Evolutionary conservation across 1,140 invertebrate genomes (phyloP), one percentile per base, ranked within the genome.

Genomic region (Zaprionus vittiger): DNA sequence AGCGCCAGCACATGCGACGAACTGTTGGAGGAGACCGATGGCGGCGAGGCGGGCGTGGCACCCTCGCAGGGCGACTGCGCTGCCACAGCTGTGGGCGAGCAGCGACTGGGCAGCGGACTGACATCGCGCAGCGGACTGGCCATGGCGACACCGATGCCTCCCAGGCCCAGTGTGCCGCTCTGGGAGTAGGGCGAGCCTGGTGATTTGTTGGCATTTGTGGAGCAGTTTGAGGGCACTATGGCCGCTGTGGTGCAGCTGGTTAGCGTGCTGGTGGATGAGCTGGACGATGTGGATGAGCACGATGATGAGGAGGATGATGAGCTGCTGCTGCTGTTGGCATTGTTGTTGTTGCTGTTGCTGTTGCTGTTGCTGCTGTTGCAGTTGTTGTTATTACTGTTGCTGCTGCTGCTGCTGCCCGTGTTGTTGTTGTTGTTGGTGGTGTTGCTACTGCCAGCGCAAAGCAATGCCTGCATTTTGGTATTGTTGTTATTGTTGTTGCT

Each of bases 151-250:
- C 74, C 71, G 3, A 73, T 83, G 24, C 47, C 26, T 24, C 80
- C 57, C 38, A 77, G 20, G 64, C 74, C 54, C 24, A 81, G 54
- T 11, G 68, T 57, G 59, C 76, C 52, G 52, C 76, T 70, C 14
- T 80, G 84, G 28, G 84, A 89, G 59, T 77, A 89, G 47, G 84
- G 84, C n/a, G 84, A 89, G 1, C 72, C 71, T 15, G 79, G 83
- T 22, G 85, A 90, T 52, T 89, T 92, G 47, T 92, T 92, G 77
- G 91, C 91, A 86, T 89, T 91, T 47, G 92, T 92, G 84, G 87
- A 91, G 70, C 84, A 81, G 52, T 92, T 91, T 28, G 90, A 86
- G 79, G 91, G 82, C 72, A 91, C 90, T 4, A 91, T 76, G 68
- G 91, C 90, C 38, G 91, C 91, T 59, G 92, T 92, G 69, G 90